A percentile compares a stretch with the other conserved stretches of the same genome.
phyloP scores from a whole-genome alignment of 1,140 invertebrate genomes.

The Drosophila neocordata region DNA sequence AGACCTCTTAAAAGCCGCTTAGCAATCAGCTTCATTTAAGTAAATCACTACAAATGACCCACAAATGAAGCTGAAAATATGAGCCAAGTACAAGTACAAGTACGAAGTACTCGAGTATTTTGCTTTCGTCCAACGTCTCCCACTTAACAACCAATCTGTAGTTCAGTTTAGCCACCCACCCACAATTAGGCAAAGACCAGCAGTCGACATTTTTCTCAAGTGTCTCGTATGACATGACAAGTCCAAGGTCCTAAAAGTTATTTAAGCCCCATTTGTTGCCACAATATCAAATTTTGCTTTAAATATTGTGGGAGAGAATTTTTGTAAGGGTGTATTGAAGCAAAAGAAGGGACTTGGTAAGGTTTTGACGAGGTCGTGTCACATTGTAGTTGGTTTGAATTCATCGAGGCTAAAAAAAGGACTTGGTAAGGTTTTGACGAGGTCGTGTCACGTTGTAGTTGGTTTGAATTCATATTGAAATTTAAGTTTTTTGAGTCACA shows the following conservation, averaged over 20 bases:
- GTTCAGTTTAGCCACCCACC: slow-evolving; percentile 15
- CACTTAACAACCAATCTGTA: no score
- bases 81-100: slow-evolving; percentile 7
- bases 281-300: slow-evolving; percentile 41
- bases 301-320: neutral
- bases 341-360: no score
- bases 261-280: slow-evolving; percentile 37
- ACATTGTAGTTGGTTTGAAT: no score
- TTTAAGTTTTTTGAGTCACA: no score
- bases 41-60: slow-evolving; percentile 66
- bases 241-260: slow-evolving; percentile 15
- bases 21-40: slow-evolving; percentile 46
- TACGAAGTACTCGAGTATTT: neutral
- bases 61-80: slow-evolving; percentile 50
- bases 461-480: no score
- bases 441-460: no score
- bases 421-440: no score
- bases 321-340: no score
- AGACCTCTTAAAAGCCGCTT: slow-evolving; percentile 61
- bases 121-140: neutral
- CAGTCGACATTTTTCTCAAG: slow-evolving; percentile 62
- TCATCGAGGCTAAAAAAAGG: no score
- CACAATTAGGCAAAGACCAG: slow-evolving; percentile 33
- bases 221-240: slow-evolving; percentile 63
- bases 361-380: no score